These are phyloP conservation scores for Eristalis tenax DNA, from an alignment of 2,888 invertebrate species.

Conservation along the genomic window DNA sequence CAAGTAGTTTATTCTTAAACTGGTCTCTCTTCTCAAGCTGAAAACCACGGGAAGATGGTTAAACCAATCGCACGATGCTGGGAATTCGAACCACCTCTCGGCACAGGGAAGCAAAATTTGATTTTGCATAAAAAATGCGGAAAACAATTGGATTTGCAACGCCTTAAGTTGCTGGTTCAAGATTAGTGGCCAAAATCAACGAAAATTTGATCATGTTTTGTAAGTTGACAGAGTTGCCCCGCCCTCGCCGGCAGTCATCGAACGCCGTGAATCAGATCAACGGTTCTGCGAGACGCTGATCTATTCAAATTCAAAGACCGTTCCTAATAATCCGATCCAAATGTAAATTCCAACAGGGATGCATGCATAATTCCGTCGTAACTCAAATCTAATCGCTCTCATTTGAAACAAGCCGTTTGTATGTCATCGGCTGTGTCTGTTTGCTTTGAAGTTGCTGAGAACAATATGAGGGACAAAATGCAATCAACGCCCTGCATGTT, in stretches of 20 bases:
- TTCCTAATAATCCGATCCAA: not conserved
- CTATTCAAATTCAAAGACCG: slow-evolving; percentile 1
- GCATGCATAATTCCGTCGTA: not conserved
- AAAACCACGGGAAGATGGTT: not conserved
- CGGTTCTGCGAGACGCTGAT: not conserved
- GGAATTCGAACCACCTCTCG: not conserved
- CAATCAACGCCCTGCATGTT: not conserved
- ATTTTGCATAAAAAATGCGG: not conserved
- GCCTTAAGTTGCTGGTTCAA: not conserved
- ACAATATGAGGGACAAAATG: not conserved
- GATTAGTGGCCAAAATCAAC: not conserved
- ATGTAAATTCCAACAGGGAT: not conserved
- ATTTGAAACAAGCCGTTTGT: not conserved
- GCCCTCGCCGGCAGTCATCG: not conserved
- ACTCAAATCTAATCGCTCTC: not conserved
- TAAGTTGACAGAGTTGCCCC: not conserved
- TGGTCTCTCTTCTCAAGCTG: not conserved
- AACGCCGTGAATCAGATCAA: not conserved
- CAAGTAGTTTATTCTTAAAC: not conserved
- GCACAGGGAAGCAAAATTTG: not conserved
- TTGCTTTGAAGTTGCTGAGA: not conserved
- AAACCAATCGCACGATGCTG: not conserved
- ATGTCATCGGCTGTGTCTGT: not conserved
- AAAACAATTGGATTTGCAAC: not conserved
- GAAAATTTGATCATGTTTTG: not conserved